Percentiles rank a stretch among this genome's conserved stretches.
Evolutionary conservation across 2,113 vertebrate species (phyloP).

Genomic region (Oreotrochilus melanogaster): DNA sequence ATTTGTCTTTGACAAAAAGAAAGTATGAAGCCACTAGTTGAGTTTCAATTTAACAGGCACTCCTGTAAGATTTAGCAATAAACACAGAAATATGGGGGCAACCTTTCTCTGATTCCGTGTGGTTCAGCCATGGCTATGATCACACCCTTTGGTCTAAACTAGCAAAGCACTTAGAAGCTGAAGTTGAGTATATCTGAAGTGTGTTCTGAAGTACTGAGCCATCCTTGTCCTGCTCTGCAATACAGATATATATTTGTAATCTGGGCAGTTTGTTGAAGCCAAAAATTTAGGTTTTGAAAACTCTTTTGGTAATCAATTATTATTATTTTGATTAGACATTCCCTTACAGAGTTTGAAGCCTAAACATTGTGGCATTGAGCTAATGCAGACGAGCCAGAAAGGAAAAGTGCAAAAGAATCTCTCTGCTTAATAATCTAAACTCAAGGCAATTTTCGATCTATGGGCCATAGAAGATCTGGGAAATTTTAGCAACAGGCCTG

Average conservation of each 20-base stretch:
- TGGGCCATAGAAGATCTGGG: neutral
- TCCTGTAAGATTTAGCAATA: neutral
- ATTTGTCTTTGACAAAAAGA: neutral
- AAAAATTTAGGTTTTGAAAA: constrained; percentile 26
- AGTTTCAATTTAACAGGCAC: neutral
- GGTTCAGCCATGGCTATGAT: neutral
- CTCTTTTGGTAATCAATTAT: constrained; percentile 39
- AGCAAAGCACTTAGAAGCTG: constrained; percentile 26
- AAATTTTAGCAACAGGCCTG: neutral
- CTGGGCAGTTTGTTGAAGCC: neutral
- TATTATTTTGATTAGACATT: constrained; percentile 64
- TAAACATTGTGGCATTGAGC: constrained; percentile 55
- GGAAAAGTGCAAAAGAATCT: constrained; percentile 21
- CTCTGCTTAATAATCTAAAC: constrained; percentile 37
- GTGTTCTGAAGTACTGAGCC: neutral
- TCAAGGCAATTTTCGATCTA: constrained; percentile 30
- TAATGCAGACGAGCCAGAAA: constrained; percentile 54
- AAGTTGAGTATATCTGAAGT: constrained; percentile 19
- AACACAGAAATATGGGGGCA: neutral
- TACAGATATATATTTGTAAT: neutral
- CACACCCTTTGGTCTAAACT: neutral
- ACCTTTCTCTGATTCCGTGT: neutral
- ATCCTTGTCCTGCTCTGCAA: neutral
- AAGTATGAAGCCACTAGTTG: neutral
- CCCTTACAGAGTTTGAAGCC: neutral